Evolutionary conservation across 2,888 invertebrate species (phyloP), one percentile per base, ranked within the genome.

Genomic region (Sturmia bella): DNA sequence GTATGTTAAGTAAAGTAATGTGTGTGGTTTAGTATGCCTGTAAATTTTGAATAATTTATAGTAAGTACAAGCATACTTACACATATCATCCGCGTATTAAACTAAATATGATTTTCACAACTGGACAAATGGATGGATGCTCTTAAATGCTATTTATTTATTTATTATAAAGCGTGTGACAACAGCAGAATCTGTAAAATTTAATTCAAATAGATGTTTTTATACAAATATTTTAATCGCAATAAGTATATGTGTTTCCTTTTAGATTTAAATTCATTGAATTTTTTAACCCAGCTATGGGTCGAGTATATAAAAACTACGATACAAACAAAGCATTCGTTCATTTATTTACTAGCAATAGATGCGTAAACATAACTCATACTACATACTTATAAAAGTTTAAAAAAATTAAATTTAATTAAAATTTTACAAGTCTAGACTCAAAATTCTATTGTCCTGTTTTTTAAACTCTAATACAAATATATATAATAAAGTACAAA

Each of bases 341-440:
- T 73, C 74, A 74, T 64, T 64, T 56, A 64, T 48, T 64, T 64
- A 56, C 45, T 64, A 74, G 74, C 74, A 45, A 56, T 64, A 64
- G 64, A 74, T 64, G 74, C 56, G 64, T 74, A 56, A 64, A 56
- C 74, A 73, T 56, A 64, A 39, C n/a, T 19, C 27, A 32, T 19
- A 24, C 5, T 32, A 9, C 32, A 32, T 24, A 21, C 15, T 43
- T 27, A 48, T 7, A 48, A 48, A 48, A 37, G 32, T 32, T 32
- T n/a, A n/a, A 32, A 6, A 32, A 32, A 32, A 32, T 32, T 32
- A 6, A 32, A 32, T 32, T 32, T 32, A 32, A 32, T 32, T 32
- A 32, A 32, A 32, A 7, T 32, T 32, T 32, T 32, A 7, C 9
- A 7, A 32, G 32, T 7, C 7, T 32, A 32, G 32, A 32, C 32